These are phyloP conservation scores for Elephas maximus DNA, from an alignment of 2,113 vertebrate species.

Conservation along the genomic window DNA sequence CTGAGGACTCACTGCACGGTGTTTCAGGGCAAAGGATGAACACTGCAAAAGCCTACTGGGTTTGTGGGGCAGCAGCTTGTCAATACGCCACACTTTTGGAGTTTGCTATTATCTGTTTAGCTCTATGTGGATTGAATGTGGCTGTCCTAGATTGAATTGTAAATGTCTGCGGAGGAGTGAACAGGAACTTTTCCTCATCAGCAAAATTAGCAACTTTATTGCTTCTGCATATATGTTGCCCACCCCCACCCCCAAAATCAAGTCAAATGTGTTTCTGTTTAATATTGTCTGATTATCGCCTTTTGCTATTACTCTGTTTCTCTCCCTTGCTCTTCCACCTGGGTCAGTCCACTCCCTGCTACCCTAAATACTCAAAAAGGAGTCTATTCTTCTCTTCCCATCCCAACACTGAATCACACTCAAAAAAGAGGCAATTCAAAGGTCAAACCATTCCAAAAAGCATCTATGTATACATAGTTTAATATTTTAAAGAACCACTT, in stretches of 20 bases:
- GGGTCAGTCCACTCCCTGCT: not conserved
- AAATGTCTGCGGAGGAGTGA: slow-evolving; percentile 7
- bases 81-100: not conserved
- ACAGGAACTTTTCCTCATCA: not conserved
- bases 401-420: slow-evolving; percentile 8
- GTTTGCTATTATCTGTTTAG: rapidly evolving
- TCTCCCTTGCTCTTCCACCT: not conserved
- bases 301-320: not conserved
- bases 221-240: rapidly evolving
- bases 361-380: not conserved
- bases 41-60: rapidly evolving
- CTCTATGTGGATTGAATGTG: not conserved
- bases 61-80: not conserved
- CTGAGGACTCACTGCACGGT: not conserved
- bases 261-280: slow-evolving; percentile 14
- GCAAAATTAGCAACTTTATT: not conserved
- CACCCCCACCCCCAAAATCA: not conserved
- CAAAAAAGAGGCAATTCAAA: slow-evolving; percentile 54
- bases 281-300: not conserved
- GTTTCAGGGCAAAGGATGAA: slow-evolving; percentile 1
- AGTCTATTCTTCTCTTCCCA: not conserved
- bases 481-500: slow-evolving; percentile 73
- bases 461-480: slow-evolving; percentile 5
- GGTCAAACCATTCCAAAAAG: slow-evolving; percentile 68
- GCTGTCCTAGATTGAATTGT: not conserved